Conservation (phyloP, 2,113 vertebrate species). For the Alethe diademata region DNA sequence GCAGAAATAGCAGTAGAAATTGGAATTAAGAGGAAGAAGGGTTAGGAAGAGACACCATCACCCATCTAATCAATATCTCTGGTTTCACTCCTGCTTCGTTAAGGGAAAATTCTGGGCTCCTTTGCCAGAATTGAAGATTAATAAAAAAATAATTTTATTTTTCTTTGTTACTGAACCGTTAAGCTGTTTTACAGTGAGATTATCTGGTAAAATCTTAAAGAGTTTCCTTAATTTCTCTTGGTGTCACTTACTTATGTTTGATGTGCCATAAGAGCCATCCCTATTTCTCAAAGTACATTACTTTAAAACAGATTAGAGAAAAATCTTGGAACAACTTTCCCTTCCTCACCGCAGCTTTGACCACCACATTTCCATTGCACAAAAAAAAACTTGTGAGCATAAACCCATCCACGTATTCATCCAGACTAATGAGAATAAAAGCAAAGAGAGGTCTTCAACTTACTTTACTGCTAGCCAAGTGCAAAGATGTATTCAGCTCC, state of each 20-base stretch:
- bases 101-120: neutral
- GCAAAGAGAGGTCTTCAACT: conserved; percentile 50
- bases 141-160: neutral
- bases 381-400: neutral
- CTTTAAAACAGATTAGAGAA: neutral
- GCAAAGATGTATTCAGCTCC: conserved; percentile 88
- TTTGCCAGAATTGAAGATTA: neutral
- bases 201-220: neutral
- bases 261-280: neutral
- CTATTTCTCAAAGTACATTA: neutral
- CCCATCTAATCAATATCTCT: neutral
- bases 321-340: neutral
- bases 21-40: neutral
- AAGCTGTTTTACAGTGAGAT: neutral
- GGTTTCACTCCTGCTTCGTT: neutral
- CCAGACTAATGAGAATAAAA: neutral
- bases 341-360: neutral
- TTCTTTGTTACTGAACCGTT: neutral
- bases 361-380: neutral
- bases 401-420: neutral
- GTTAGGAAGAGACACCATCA: neutral
- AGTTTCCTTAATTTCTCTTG: neutral
- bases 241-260: neutral
- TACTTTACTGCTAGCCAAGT: conserved; percentile 92
- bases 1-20: neutral